phyloP scores from a whole-genome alignment of 2,797 vertebrate genomes.

The Phalanger gymnotis region DNA sequence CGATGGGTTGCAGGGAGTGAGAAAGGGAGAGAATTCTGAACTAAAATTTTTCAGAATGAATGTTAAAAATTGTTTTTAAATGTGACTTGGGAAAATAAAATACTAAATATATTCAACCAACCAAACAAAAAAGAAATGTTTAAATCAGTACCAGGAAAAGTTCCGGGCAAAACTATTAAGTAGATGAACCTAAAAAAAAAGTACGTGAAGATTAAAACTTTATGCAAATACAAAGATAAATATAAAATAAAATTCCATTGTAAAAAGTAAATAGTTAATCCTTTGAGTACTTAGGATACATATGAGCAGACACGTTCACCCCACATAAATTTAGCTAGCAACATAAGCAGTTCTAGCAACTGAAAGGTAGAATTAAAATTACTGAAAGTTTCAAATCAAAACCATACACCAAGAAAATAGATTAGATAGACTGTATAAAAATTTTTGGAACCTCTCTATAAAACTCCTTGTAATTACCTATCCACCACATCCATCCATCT shows the following conservation, averaged over 20 bases:
- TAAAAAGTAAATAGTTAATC: conserved; percentile 51
- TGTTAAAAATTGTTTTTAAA: no score
- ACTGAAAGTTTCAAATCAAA: conserved; percentile 31
- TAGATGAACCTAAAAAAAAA: not conserved
- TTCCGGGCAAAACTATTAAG: no score
- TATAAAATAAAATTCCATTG: conserved; percentile 30
- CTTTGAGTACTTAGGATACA: not conserved
- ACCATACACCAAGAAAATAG: not conserved
- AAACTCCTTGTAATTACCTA: not conserved
- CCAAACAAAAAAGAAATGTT: no score
- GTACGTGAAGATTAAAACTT: conserved; percentile 43
- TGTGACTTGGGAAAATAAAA: no score
- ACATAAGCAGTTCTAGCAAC: conserved; percentile 46
- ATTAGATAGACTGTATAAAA: not conserved
- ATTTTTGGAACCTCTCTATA: not conserved
- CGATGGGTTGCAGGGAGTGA: no score
- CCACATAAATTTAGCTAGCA: conserved; percentile 56
- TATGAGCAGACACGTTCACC: conserved; percentile 41
- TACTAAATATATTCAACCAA: no score
- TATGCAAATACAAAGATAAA: conserved; percentile 40
- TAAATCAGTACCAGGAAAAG: no score
- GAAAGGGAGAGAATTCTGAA: no score
- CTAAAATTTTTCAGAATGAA: no score
- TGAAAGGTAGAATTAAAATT: conserved; percentile 63
- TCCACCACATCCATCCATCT: not conserved